Percentiles rank a stretch among this genome's conserved stretches.
phyloP scores from a whole-genome alignment of 2,113 vertebrate species.

The Anseranas semipalmata region DNA sequence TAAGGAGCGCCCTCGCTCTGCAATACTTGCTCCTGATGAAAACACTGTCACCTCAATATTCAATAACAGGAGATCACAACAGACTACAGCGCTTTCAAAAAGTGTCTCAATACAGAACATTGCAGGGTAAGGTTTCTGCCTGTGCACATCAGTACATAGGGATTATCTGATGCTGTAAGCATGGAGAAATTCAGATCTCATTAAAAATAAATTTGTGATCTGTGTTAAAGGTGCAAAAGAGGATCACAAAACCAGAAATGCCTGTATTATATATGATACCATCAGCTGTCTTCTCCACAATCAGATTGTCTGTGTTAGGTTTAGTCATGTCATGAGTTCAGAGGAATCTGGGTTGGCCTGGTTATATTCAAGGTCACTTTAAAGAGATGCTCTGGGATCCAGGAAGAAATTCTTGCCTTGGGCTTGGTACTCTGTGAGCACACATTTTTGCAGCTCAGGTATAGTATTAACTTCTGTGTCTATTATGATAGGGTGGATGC shows the following conservation, averaged over 20 bases:
- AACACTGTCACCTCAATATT: slow-evolving; percentile 63
- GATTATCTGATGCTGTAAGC: fast-evolving
- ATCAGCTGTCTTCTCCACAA: not conserved
- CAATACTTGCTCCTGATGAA: slow-evolving; percentile 89
- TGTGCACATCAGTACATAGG: fast-evolving
- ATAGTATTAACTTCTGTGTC: not conserved
- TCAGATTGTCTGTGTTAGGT: not conserved
- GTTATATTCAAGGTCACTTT: not conserved
- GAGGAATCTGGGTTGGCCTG: not conserved
- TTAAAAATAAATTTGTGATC: not conserved
- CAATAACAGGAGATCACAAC: slow-evolving; percentile 80
- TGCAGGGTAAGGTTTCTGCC: slow-evolving; percentile 84
- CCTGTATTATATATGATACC: not conserved
- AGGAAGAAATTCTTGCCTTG: not conserved
- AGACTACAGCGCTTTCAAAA: slow-evolving; percentile 87
- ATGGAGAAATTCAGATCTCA: not conserved
- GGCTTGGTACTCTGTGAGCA: not conserved
- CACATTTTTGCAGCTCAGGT: not conserved
- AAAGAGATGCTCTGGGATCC: not conserved
- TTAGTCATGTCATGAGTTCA: not conserved
- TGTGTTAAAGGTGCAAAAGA: not conserved
- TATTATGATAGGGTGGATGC: not conserved
- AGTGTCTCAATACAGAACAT: slow-evolving; percentile 98
- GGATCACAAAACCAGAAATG: not conserved
- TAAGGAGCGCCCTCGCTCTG: slow-evolving; percentile 92